Conservation (phyloP, 2,888 invertebrate genomes). For the Troides oblongomaculatus region DNA sequence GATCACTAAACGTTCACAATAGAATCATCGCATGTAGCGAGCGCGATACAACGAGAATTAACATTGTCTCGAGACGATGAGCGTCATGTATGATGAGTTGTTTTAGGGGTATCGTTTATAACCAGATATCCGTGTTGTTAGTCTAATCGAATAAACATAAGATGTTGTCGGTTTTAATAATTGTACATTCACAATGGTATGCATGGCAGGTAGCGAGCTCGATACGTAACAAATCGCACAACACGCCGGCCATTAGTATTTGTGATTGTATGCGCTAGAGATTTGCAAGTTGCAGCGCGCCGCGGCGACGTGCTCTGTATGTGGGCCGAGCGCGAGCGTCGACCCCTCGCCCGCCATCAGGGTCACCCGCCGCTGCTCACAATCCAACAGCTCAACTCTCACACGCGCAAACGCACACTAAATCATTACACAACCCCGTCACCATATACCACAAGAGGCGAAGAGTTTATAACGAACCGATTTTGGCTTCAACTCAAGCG, state of each 20-base stretch:
- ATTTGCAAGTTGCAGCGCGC: slow-evolving; percentile 65
- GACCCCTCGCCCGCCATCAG: slow-evolving; percentile 75
- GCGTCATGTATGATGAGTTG: too few species aligned
- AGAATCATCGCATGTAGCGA: slow-evolving; percentile 14
- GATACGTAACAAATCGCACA: slow-evolving; percentile 40
- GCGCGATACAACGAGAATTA: slow-evolving; percentile 31
- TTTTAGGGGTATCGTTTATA: too few species aligned
- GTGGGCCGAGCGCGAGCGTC: slow-evolving; percentile 71
- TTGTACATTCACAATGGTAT: slow-evolving; percentile 5
- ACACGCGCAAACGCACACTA: slow-evolving; percentile 33
- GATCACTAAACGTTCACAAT: too few species aligned
- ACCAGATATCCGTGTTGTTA: too few species aligned
- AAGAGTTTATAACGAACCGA: slow-evolving; percentile 20
- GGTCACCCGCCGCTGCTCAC: slow-evolving; percentile 55
- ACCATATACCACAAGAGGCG: slow-evolving; percentile 8
- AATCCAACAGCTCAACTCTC: slow-evolving; percentile 44
- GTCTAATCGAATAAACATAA: too few species aligned
- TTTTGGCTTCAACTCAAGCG: slow-evolving; percentile 52
- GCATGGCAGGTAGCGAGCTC: slow-evolving; percentile 30
- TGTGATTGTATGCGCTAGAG: slow-evolving; percentile 51
- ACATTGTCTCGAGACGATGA: neutral
- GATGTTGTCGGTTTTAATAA: neutral
- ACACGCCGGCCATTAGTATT: slow-evolving; percentile 37
- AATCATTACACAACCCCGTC: slow-evolving; percentile 33
- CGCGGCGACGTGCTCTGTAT: slow-evolving; percentile 62